phyloP scores from a whole-genome alignment of 2,888 invertebrate species.

The Eledone cirrhosa region DNA sequence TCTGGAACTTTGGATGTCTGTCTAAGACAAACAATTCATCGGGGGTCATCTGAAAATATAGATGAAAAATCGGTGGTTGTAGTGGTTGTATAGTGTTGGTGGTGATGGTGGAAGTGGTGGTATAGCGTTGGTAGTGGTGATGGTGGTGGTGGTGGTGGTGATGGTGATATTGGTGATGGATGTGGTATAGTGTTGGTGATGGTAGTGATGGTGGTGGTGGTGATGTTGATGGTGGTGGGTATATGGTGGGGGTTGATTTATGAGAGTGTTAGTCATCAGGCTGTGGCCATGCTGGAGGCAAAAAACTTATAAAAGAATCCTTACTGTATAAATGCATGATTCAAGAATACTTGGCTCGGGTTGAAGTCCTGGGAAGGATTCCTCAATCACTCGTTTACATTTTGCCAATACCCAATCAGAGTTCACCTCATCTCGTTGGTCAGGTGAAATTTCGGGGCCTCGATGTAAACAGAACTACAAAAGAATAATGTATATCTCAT shows the following conservation, averaged over 20 bases:
- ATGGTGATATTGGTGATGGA: too few species aligned
- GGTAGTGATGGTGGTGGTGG: too few species aligned
- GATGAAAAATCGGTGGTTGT: neutral
- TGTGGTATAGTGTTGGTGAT: too few species aligned
- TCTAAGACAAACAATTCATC: conserved; percentile 64
- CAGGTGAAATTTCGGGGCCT: conserved; percentile 55
- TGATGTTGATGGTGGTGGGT: too few species aligned
- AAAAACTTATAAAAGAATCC: neutral
- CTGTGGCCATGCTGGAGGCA: too few species aligned
- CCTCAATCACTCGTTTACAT: conserved; percentile 46
- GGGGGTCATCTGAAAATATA: conserved; percentile 20
- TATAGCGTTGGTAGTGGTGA: too few species aligned
- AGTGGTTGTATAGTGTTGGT: too few species aligned
- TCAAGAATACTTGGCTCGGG: conserved; percentile 56
- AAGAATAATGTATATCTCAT: neutral
- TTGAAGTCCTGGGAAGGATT: conserved; percentile 55
- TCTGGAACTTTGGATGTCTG: conserved; percentile 58
- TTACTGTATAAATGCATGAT: conserved; percentile 64
- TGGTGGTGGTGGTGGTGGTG: too few species aligned
- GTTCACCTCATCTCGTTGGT: conserved; percentile 47
- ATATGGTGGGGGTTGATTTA: too few species aligned
- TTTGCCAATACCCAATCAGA: conserved; percentile 40
- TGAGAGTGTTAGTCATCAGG: too few species aligned
- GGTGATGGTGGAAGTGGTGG: too few species aligned
- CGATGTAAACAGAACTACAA: conserved; percentile 55